These are phyloP conservation scores for Beroe forskalii DNA, from an alignment of 37 sponge, comb jelly and placozoan genomes.

Conservation along the genomic window DNA sequence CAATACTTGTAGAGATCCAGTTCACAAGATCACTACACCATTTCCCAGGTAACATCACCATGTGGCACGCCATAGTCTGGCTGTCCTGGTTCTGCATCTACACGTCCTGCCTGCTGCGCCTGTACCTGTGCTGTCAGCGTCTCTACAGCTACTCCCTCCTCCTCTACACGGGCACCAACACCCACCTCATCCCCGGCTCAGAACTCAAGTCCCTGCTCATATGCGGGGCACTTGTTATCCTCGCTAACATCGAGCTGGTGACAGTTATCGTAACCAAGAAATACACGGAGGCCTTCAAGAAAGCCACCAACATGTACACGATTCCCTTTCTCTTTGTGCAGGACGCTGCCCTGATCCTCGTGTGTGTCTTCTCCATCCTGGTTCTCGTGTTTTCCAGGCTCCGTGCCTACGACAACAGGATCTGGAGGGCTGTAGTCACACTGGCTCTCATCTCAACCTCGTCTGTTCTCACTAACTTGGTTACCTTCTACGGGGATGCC, in stretches of 20 bases:
- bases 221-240: not conserved
- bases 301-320: not conserved
- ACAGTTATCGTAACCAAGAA: not conserved
- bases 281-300: not conserved
- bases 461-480: not conserved
- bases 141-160: not conserved
- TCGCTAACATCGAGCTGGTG: not conserved
- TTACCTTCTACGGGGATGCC: not conserved
- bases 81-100: not conserved
- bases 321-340: not conserved
- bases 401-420: not conserved
- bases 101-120: not conserved
- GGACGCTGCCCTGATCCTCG: not conserved
- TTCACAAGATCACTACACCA: not conserved
- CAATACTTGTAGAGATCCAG: too few relatives aligned
- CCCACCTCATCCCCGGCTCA: not conserved
- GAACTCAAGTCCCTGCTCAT: not conserved
- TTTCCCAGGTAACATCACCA: not conserved
- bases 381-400: not conserved
- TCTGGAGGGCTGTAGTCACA: not conserved
- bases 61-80: not conserved
- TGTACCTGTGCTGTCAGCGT: not conserved
- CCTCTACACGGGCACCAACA: not conserved
- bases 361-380: not conserved
- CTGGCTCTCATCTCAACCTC: not conserved